Percentiles rank a stretch among this genome's conserved stretches.
phyloP scores from a whole-genome alignment of 2,797 vertebrate genomes.

The Takifugu ocellatus region DNA sequence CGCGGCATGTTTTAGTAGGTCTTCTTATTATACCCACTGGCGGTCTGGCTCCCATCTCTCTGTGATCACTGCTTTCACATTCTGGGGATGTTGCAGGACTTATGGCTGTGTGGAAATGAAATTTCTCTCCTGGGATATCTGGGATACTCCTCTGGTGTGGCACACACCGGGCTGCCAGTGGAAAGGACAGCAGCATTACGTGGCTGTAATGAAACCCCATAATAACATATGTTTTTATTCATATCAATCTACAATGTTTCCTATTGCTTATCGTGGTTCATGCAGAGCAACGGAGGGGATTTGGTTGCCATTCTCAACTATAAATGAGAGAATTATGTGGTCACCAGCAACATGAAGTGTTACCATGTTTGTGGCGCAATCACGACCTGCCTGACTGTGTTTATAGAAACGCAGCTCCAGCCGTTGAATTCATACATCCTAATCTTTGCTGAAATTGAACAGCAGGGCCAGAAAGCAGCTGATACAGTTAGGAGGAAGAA shows the following conservation, averaged over 20 bases:
- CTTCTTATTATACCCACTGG: slow-evolving; percentile 42
- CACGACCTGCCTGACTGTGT: slow-evolving; percentile 29
- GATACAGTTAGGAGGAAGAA: slow-evolving; percentile 39
- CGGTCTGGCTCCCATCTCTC: slow-evolving; percentile 52
- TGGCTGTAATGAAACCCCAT: slow-evolving; percentile 60
- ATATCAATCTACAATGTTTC: slow-evolving; percentile 48
- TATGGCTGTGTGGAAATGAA: slow-evolving; percentile 54
- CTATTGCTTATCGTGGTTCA: slow-evolving; percentile 45
- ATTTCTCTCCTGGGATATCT: slow-evolving; percentile 63
- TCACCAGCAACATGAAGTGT: slow-evolving; percentile 54
- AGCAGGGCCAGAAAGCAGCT: slow-evolving; percentile 35
- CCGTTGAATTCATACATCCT: slow-evolving; percentile 52
- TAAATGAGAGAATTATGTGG: slow-evolving; percentile 63
- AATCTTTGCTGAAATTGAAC: slow-evolving; percentile 52
- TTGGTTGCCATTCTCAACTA: slow-evolving; percentile 44
- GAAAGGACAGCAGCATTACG: slow-evolving; percentile 67
- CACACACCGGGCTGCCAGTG: slow-evolving; percentile 31
- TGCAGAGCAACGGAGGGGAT: slow-evolving; percentile 32
- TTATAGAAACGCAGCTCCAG: slow-evolving; percentile 35
- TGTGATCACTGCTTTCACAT: slow-evolving; percentile 52
- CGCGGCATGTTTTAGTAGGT: slow-evolving; percentile 55
- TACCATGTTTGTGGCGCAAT: slow-evolving; percentile 25
- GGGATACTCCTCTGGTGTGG: slow-evolving; percentile 57
- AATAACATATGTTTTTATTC: slow-evolving; percentile 68
- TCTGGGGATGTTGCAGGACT: slow-evolving; percentile 51